Evolutionary conservation across 2,888 invertebrate species (phyloP).

Genomic region (Monopis laevigella): DNA sequence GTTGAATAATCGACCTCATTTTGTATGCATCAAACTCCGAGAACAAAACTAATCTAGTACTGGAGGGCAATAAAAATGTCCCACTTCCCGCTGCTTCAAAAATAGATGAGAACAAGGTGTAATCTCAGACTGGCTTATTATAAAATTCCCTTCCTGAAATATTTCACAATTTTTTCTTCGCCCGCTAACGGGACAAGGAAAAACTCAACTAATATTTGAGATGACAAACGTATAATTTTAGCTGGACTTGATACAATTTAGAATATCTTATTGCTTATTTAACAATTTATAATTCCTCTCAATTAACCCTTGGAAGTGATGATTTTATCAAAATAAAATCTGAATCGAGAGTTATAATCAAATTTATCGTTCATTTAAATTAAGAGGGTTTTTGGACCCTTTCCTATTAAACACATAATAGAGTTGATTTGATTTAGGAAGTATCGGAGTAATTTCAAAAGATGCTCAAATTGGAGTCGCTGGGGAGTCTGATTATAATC

Average conservation of each 20-base stretch:
- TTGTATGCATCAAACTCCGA: slow-evolving; percentile 62
- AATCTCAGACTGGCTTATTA: slow-evolving; percentile 61
- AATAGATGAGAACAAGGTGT: slow-evolving; percentile 61
- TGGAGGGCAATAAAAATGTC: slow-evolving; percentile 61
- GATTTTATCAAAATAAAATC: slow-evolving; percentile 65
- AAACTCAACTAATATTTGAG: neutral
- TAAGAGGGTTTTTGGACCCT: slow-evolving; percentile 17
- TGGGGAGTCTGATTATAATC: too few species aligned
- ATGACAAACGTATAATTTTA: slow-evolving; percentile 1
- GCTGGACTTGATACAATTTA: too few species aligned
- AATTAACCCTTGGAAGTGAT: too few species aligned
- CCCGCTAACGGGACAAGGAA: neutral
- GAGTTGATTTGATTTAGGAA: slow-evolving; percentile 7
- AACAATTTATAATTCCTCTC: too few species aligned
- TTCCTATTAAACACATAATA: slow-evolving; percentile 8
- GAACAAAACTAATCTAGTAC: slow-evolving; percentile 65
- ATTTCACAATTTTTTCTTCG: slow-evolving; percentile 9
- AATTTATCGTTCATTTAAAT: slow-evolving; percentile 62
- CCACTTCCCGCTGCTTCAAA: slow-evolving; percentile 49
- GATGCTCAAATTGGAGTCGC: neutral
- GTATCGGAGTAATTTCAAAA: slow-evolving; percentile 3
- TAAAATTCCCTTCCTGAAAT: slow-evolving; percentile 52
- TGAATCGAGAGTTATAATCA: slow-evolving; percentile 48
- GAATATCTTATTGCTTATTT: too few species aligned
- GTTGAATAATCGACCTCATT: slow-evolving; percentile 63